Base-by-base conservation (phyloP, 1,140 invertebrate species). In the Linepithema humile region DNA sequence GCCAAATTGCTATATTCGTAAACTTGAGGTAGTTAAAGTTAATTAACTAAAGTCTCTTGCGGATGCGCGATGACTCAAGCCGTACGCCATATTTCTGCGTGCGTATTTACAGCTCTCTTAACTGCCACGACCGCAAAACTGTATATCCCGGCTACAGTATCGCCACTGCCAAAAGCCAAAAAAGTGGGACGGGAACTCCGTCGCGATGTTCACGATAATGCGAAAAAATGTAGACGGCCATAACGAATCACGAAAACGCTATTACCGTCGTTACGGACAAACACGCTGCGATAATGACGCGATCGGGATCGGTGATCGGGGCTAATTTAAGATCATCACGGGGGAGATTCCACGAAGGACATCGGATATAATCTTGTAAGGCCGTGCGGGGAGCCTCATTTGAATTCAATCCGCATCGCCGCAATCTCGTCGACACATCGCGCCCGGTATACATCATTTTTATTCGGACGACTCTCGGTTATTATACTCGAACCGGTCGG, bases 381-480 rank as follows among this genome's bases (percentile, higher is more conserved):
- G 50, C 23, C 12, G n/a, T n/a, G 15, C 57, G 53, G n/a, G 32
- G 7, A 55, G 65, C 40, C 64, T 85, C 86, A 85, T 88, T 72
- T 85, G 85, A 88, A 90, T 90, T 90, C 85, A 87, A 90, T 90
- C 40, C 84, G 82, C 53, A 70, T 35, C 43, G 38, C 9, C n/a
- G 78, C 38, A 83, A 90, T 87, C 84, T 88, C 62, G 74, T 43
- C 83, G 67, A 82, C 60, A 83, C 53, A 89, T 89, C 84, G 70
- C 75, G 20, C 20, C 53, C 26, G 59, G 82, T 62, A 85, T 84
- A 85, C 88, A 88, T 90, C 84, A 90, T 86, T 89, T 89, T 89
- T 85, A 90, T 88, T 89, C 62, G 48, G 74, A 9, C 62, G 65
- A 32, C 57, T 23, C 67, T 50, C 53, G 75, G 50, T 67, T 65